These are phyloP conservation scores for Rhyacophila evoluta DNA, from an alignment of 2,888 invertebrate genomes.

Conservation along the genomic window DNA sequence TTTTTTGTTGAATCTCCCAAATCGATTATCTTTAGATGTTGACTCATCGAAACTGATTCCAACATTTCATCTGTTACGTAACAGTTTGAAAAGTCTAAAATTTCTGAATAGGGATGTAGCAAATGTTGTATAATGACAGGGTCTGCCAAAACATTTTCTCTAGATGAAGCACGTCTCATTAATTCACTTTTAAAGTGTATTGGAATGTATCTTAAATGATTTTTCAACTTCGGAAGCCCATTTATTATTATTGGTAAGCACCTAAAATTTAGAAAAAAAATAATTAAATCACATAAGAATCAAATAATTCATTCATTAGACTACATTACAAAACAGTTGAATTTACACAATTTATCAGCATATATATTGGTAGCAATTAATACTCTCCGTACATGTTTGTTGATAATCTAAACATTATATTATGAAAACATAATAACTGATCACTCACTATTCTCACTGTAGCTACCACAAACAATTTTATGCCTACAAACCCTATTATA, in stretches of 20 bases:
- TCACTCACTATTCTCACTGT: no score
- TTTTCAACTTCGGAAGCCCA: neutral
- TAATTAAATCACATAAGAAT: no score
- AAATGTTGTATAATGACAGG: slow-evolving; percentile 55
- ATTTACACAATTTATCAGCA: no score
- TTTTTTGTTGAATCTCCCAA: slow-evolving; percentile 21
- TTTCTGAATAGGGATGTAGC: slow-evolving; percentile 57
- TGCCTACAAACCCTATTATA: no score
- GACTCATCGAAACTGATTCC: slow-evolving; percentile 56
- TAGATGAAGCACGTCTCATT: slow-evolving; percentile 31
- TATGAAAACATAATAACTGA: no score
- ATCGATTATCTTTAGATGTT: slow-evolving; percentile 57
- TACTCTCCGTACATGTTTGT: no score
- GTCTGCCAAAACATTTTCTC: slow-evolving; percentile 39
- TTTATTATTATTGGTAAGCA: neutral
- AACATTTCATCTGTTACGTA: slow-evolving; percentile 59
- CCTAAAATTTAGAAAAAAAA: neutral
- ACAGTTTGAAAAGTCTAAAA: slow-evolving; percentile 58
- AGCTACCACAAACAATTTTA: no score
- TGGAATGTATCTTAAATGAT: slow-evolving; percentile 11
- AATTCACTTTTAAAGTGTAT: slow-evolving; percentile 35
- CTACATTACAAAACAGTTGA: no score
- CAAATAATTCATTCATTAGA: no score
- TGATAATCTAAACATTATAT: no score
- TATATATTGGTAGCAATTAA: no score